These are phyloP conservation scores for Centruroides sculpturatus DNA, from an alignment of 1,140 invertebrate genomes.

Conservation along the genomic window DNA sequence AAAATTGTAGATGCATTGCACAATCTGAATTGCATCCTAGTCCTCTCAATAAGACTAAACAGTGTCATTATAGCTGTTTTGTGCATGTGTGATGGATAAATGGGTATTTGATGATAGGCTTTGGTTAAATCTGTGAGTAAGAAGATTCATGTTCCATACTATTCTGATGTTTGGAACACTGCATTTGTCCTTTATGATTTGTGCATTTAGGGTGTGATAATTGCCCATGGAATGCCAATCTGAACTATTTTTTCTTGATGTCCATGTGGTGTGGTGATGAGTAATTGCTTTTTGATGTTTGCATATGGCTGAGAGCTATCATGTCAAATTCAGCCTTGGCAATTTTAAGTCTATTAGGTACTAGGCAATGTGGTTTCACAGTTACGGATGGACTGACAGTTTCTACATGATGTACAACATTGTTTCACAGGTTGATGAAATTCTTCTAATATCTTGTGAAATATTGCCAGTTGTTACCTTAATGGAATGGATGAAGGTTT, in stretches of 20 bases:
- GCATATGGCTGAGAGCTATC: constrained; percentile 6
- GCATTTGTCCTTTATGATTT: constrained; percentile 19
- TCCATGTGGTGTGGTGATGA: constrained; percentile 20
- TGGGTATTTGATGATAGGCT: constrained; percentile 5
- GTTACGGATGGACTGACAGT: constrained; percentile 4
- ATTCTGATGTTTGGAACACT: constrained; percentile 16
- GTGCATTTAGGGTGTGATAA: constrained; percentile 20
- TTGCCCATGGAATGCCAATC: constrained; percentile 19
- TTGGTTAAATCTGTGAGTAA: neutral
- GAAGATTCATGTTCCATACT: constrained; percentile 11
- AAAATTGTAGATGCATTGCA: constrained; percentile 19
- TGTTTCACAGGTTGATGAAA: constrained; percentile 2
- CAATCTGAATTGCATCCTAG: constrained; percentile 22
- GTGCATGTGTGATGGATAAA: constrained; percentile 1
- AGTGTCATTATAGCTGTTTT: constrained; percentile 17
- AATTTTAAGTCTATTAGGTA: constrained; percentile 6
- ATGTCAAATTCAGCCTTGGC: constrained; percentile 11
- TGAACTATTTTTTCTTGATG: constrained; percentile 16
- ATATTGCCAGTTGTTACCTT: neutral
- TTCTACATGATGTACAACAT: constrained; percentile 10
- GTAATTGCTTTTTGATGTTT: constrained; percentile 9
- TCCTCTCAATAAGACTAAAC: constrained; percentile 20
- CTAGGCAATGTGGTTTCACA: constrained; percentile 3
- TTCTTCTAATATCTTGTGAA: neutral
- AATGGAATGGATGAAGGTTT: neutral